phyloP scores from a whole-genome alignment of 2,888 invertebrate genomes.

The Leptinotarsa juncta region DNA sequence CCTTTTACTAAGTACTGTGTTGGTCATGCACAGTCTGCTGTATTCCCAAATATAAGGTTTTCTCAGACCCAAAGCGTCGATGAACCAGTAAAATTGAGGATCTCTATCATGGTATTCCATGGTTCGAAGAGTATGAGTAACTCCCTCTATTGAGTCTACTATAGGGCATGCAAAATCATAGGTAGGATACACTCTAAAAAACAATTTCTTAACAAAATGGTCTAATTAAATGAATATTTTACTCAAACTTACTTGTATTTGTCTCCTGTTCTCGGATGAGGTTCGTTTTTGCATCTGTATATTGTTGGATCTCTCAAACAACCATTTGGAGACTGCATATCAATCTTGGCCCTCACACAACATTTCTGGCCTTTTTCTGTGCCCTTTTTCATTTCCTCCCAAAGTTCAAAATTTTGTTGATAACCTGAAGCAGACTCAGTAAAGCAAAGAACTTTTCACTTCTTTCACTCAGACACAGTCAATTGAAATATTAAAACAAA shows the following conservation, averaged over 20 bases:
- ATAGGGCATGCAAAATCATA: constrained; percentile 99
- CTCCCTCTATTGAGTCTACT: constrained; percentile 96
- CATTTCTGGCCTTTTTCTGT: constrained; percentile 83
- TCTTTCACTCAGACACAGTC: background rate
- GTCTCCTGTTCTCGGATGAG: constrained; percentile 91
- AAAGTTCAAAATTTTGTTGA: constrained; percentile 86
- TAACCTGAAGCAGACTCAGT: constrained; percentile 67
- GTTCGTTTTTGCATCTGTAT: constrained; percentile 96
- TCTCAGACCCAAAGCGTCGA: constrained; percentile 86
- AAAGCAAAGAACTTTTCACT: constrained; percentile 16
- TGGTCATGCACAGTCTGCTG: constrained; percentile 95
- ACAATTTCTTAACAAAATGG: constrained; percentile 26
- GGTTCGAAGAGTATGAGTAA: constrained; percentile 96
- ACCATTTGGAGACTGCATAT: constrained; percentile 96
- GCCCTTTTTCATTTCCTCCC: constrained; percentile 96
- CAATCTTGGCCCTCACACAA: constrained; percentile 96
- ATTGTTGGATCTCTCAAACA: constrained; percentile 98
- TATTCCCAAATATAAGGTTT: constrained; percentile 97
- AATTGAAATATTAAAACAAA: no score
- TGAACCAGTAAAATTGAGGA: constrained; percentile 97
- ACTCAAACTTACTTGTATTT: constrained; percentile 87
- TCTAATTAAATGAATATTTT: background rate
- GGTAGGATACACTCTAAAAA: constrained; percentile 93
- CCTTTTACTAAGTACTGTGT: constrained; percentile 97
- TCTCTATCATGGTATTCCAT: constrained; percentile 99